Conservation (phyloP, 1,140 invertebrate species). For the Trichoplusia ni region DNA sequence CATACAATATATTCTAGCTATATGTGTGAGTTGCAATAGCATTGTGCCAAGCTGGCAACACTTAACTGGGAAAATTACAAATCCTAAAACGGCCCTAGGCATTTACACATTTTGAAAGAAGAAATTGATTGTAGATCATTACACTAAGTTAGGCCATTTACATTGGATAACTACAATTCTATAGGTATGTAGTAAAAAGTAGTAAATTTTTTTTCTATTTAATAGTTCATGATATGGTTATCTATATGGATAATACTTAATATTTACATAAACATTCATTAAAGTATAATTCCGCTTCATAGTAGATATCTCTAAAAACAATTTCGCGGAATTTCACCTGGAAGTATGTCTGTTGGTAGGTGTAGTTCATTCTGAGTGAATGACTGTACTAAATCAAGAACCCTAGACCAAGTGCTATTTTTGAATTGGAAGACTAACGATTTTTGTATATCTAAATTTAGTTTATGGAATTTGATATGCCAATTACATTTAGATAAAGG, state of each 20-base stretch:
- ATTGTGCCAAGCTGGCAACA: slow-evolving; percentile 21
- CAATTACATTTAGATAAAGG: slow-evolving; percentile 74
- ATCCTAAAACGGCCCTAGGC: slow-evolving; percentile 14
- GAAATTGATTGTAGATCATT: background rate
- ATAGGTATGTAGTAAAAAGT: slow-evolving; percentile 22
- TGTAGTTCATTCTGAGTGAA: slow-evolving; percentile 14
- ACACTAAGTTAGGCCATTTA: slow-evolving; percentile 21
- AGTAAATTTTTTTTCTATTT: slow-evolving; percentile 20
- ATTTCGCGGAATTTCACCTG: background rate
- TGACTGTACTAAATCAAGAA: background rate
- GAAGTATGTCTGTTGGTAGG: slow-evolving; percentile 26
- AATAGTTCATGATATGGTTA: slow-evolving; percentile 35
- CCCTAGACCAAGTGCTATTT: slow-evolving; percentile 76
- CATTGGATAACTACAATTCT: slow-evolving; percentile 4
- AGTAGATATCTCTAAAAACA: background rate
- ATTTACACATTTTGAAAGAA: slow-evolving; percentile 23
- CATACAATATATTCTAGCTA: background rate
- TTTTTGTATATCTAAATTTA: slow-evolving; percentile 73
- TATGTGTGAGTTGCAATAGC: slow-evolving; percentile 20
- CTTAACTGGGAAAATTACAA: slow-evolving; percentile 25
- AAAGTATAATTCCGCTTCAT: slow-evolving; percentile 9
- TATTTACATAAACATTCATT: slow-evolving; percentile 21
- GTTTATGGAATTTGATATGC: slow-evolving; percentile 79
- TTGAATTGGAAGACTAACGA: slow-evolving; percentile 80
- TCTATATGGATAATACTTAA: slow-evolving; percentile 25